Base-by-base conservation (phyloP, 1,140 invertebrate genomes). In the Drosophila saltans region DNA sequence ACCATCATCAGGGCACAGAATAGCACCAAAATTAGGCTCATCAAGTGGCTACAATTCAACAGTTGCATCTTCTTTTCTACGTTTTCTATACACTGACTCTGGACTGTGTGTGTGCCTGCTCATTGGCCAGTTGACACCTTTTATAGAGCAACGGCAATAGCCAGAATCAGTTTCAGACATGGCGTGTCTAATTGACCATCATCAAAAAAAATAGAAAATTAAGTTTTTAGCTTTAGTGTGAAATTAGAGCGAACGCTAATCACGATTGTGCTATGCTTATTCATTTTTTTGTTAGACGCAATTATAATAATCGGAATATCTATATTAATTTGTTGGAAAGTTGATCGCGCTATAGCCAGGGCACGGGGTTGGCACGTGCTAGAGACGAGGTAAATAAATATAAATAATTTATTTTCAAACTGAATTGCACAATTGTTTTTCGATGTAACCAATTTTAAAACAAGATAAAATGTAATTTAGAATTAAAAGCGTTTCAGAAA, bases 221-320 rank as follows among this genome's bases (percentile, higher is more conserved):
- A 21, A 68, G 64, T 84, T 80, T 84, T 84, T 77, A 65, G 48
- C 45, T 58, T 3, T 66, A 68, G 82, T 81, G 78, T 81, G 78
- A 85, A 85, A 72, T 78, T 61, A 66, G 52, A 43, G 21, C 11
- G 60, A 66, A 36, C 57, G 40, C 39, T n/a, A 69, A 45, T 64
- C 8, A 52, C 21, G 45, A 52, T 52, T 52, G 21, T 52, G 21
- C 24, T 52, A 52, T 52, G 45, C 26, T 26, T 52, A 52, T 52
- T 36, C 6, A 36, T 36, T 36, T 48, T 30, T 16, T 10, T 2
- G 3, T 26, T 52, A 39, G 30, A 36, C 21, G 33, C 45, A 78
- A 74, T 79, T 78, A 74, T 56, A 56, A 43, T 60, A 60, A 61
- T 59, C 57, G 33, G 57, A 39, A 59, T 59, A 59, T 59, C 57